Conservation (phyloP, 2,888 invertebrate species). For the Euzophera pinguis region DNA sequence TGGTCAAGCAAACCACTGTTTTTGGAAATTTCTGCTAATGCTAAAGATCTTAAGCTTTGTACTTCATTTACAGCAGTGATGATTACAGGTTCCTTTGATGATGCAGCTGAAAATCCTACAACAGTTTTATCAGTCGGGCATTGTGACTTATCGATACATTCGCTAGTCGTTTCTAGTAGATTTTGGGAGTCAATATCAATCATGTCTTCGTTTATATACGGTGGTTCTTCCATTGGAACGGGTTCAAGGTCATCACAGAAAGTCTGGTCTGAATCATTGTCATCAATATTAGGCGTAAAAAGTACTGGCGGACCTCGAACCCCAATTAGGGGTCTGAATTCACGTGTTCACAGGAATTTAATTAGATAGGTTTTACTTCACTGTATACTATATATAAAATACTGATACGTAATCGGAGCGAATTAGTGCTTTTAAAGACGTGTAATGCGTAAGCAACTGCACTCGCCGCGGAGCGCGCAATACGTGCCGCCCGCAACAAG, state of each 20-base stretch:
- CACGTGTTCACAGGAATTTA: too few relatives aligned
- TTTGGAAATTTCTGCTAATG: constrained; percentile 3
- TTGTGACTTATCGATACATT: neutral
- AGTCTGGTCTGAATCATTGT: constrained; percentile 11
- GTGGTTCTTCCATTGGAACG: neutral
- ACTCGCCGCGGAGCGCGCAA: too few relatives aligned
- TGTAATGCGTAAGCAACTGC: too few relatives aligned
- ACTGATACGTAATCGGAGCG: too few relatives aligned
- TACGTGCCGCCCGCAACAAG: too few relatives aligned
- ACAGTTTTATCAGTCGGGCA: constrained; percentile 1
- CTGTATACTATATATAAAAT: too few relatives aligned
- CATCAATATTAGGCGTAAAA: constrained; percentile 12
- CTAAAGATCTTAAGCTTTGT: constrained; percentile 7
- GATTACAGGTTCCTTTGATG: neutral
- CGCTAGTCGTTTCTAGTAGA: neutral
- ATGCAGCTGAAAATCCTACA: neutral
- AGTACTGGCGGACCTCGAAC: constrained; percentile 11
- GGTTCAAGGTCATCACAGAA: neutral
- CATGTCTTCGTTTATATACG: neutral
- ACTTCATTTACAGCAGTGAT: constrained; percentile 3
- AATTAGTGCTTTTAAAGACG: too few relatives aligned
- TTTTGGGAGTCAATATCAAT: neutral
- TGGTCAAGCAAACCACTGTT: neutral
- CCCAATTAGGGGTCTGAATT: too few relatives aligned
- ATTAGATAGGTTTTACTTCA: too few relatives aligned